Percentiles rank a stretch among this genome's conserved stretches.
Evolutionary conservation across 2,888 invertebrate genomes (phyloP).

Genomic region (Acronicta aceris): DNA sequence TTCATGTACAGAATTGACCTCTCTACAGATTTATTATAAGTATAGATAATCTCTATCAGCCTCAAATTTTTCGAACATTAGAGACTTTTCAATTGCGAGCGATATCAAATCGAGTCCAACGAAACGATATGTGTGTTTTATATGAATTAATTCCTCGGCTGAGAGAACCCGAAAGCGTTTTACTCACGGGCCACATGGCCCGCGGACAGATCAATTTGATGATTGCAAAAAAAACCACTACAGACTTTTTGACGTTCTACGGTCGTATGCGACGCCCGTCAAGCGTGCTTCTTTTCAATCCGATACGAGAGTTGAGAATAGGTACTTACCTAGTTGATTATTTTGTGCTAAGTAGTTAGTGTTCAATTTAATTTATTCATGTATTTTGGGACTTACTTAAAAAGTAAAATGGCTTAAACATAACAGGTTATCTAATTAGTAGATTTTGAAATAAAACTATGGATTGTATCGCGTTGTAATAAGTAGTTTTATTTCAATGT

Average conservation of each 20-base stretch:
- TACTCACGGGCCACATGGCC: slow-evolving; percentile 88
- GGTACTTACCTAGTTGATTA: slow-evolving; percentile 43
- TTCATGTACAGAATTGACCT: too few relatives aligned
- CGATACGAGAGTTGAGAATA: slow-evolving; percentile 56
- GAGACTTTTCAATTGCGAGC: slow-evolving; percentile 49
- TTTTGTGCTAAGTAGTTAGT: slow-evolving; percentile 48
- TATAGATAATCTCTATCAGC: neutral
- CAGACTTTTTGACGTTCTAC: slow-evolving; percentile 84
- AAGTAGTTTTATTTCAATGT: too few relatives aligned
- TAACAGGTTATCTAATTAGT: too few relatives aligned
- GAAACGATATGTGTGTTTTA: slow-evolving; percentile 83
- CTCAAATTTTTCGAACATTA: slow-evolving; percentile 35
- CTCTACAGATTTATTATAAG: too few relatives aligned
- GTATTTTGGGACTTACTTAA: neutral
- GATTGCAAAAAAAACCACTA: slow-evolving; percentile 85
- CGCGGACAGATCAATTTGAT: slow-evolving; percentile 88
- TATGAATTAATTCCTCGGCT: slow-evolving; percentile 88
- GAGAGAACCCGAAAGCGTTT: slow-evolving; percentile 84
- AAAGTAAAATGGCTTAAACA: too few relatives aligned
- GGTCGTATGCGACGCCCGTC: slow-evolving; percentile 64
- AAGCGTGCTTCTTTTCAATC: slow-evolving; percentile 67
- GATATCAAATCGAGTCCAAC: slow-evolving; percentile 62
- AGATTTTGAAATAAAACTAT: too few relatives aligned
- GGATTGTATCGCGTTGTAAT: too few relatives aligned
- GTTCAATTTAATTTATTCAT: slow-evolving; percentile 23